A percentile compares a stretch with the other conserved stretches of the same genome.
Conservation (phyloP, 2,888 invertebrate species). For the Agrochola lychnidis region DNA sequence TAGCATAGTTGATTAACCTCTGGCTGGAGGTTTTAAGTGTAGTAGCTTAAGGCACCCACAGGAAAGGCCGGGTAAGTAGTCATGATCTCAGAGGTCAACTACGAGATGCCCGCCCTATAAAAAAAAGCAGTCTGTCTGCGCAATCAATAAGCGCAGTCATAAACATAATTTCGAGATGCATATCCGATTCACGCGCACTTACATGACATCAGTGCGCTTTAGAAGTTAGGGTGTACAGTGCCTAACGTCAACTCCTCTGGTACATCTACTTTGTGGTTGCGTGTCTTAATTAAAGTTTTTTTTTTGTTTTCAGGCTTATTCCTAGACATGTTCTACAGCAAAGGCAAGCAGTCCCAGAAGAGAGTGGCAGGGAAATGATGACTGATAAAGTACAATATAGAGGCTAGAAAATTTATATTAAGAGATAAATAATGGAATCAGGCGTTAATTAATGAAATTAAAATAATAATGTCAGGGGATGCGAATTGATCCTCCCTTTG, state of each 20-base stretch:
- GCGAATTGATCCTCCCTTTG: not conserved
- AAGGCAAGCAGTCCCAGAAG: conserved; percentile 80
- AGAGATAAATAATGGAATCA: not conserved
- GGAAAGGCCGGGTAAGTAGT: too few relatives aligned
- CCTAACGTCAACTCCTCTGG: not conserved
- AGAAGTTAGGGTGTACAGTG: not conserved
- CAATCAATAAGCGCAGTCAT: too few relatives aligned
- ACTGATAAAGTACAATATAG: conserved; percentile 22
- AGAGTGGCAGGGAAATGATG: conserved; percentile 76
- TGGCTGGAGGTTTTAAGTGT: too few relatives aligned
- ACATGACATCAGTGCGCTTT: not conserved
- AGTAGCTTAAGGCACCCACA: too few relatives aligned
- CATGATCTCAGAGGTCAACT: too few relatives aligned
- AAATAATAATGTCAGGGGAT: not conserved
- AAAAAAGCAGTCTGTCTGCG: too few relatives aligned
- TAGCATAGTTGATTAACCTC: too few relatives aligned
- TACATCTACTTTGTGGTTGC: not conserved
- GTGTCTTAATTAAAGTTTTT: conserved; percentile 3
- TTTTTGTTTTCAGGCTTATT: conserved; percentile 92
- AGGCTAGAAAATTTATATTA: conserved; percentile 30
- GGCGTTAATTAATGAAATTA: not conserved
- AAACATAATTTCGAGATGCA: too few relatives aligned
- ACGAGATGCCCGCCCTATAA: too few relatives aligned
- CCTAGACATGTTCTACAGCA: conserved; percentile 94
- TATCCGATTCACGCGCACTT: too few relatives aligned